Conservation (phyloP, 2,797 vertebrate genomes). For the Pseudotriccus pelzelni region DNA sequence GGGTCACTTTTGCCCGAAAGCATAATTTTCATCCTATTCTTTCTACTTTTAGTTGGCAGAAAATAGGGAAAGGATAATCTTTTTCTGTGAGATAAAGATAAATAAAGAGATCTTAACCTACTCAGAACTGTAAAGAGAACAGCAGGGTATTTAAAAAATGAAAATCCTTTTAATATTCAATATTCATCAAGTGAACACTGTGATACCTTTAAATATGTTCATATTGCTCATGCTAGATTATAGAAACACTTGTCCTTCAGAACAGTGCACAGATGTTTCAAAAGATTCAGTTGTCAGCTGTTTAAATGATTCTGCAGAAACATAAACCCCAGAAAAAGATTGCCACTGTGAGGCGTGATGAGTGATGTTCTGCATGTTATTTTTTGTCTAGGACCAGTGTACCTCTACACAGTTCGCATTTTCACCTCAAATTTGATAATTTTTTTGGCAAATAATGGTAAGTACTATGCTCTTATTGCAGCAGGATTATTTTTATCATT, state of each 20-base stretch:
- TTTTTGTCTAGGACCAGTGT: background rate
- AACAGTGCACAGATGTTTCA: background rate
- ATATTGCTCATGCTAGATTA: background rate
- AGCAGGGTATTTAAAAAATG: background rate
- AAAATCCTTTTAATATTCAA: background rate
- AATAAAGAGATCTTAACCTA: background rate
- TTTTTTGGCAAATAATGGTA: background rate
- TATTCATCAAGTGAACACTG: background rate
- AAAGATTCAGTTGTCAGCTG: background rate
- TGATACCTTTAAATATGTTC: background rate
- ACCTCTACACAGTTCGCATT: background rate
- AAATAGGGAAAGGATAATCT: background rate
- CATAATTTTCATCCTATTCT: background rate
- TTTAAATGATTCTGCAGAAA: background rate
- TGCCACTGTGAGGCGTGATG: background rate
- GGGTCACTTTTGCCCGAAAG: conserved; percentile 32
- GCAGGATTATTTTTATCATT: background rate
- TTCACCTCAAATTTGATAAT: background rate
- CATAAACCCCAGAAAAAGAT: background rate
- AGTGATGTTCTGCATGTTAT: background rate
- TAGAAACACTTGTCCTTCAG: background rate
- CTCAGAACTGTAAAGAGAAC: background rate
- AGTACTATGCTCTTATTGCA: background rate
- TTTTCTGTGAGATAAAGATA: background rate
- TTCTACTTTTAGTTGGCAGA: background rate